These are phyloP conservation scores for Tetragnatha versicolor DNA, from an alignment of 1,140 invertebrate species.

Conservation along the genomic window DNA sequence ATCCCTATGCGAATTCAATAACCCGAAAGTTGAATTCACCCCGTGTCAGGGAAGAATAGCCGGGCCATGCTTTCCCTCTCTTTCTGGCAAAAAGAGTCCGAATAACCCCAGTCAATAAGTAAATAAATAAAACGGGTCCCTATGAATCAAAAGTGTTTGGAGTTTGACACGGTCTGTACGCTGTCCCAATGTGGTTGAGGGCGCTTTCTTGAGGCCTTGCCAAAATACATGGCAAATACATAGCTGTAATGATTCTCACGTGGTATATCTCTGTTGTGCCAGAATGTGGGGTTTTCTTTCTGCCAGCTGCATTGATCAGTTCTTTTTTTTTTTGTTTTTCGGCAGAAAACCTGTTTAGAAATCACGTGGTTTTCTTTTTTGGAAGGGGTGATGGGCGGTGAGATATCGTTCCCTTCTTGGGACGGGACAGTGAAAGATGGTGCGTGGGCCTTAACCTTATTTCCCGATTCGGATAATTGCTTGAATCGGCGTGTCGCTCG, in stretches of 20 bases:
- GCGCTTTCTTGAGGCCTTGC: conserved; percentile 28
- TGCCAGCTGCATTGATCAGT: neutral
- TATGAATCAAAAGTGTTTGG: conserved; percentile 28
- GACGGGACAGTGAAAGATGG: too few relatives aligned
- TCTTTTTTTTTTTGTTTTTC: neutral
- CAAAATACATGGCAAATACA: conserved; percentile 7
- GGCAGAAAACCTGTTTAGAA: conserved; percentile 4
- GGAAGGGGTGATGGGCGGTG: too few relatives aligned
- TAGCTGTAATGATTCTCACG: conserved; percentile 22
- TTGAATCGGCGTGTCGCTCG: too few relatives aligned
- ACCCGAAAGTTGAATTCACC: conserved; percentile 7
- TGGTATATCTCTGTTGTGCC: conserved; percentile 7
- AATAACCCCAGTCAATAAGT: conserved; percentile 23
- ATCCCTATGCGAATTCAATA: conserved; percentile 8
- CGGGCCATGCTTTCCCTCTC: neutral
- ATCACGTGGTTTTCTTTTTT: neutral
- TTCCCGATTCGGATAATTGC: too few relatives aligned
- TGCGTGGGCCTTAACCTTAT: too few relatives aligned
- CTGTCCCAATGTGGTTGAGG: conserved; percentile 3
- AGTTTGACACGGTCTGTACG: conserved; percentile 17
- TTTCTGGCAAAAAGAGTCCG: neutral
- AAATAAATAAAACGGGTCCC: conserved; percentile 1
- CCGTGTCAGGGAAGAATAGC: conserved; percentile 10
- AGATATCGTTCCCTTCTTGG: too few relatives aligned
- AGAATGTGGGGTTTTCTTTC: neutral